Evolutionary conservation across 2,113 vertebrate species (phyloP), one percentile per base, ranked within the genome.

Genomic region (Crotalus helleri): DNA sequence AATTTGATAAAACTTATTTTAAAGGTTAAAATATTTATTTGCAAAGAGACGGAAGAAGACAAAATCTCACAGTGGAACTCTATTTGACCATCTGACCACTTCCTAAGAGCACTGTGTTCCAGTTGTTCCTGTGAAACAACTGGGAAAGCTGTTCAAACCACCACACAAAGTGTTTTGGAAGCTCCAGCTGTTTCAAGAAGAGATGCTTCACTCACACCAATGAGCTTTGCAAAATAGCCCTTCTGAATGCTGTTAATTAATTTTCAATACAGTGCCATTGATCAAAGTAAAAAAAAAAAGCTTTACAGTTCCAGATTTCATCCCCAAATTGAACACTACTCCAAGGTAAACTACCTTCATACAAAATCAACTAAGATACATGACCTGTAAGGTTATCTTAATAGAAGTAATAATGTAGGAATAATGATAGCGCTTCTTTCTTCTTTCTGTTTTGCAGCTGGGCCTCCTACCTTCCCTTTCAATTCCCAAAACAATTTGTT

Each of bases 251-350:
- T 39, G 3, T 1, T 1, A 0, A 2, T 2, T 46, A 53, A 12
- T 19, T 85, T 85, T 1, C 12, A 2, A 2, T 24, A n/a, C 15
- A 81, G 17, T 0, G 0, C 3, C 0, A 3, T 11, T 49, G 87
- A 58, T 7, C 10, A 4, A 1, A 58, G 0, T 46, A 0, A 0
- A 88, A 61, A 8, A 53, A 17, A 29, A 11, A 46, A 39, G 2
- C 0, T 12, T 13, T 29, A 6, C 51, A 55, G 3, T 59, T 58
- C 53, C 64, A 69, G 87, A 6, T 0, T 0, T 0, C 0, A 12
- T 33, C 55, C 0, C 81, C 57, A 8, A 59, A 85, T 93, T 12
- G 21, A 46, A 59, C 0, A 0, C 58, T 6, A 44, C 17, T 81
- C n/a, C 64, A 54, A 51, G 21, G n/a, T 46, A 81, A 57, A 89